phyloP scores from a whole-genome alignment of 2,797 vertebrate genomes.

The Streptopelia turtur region DNA sequence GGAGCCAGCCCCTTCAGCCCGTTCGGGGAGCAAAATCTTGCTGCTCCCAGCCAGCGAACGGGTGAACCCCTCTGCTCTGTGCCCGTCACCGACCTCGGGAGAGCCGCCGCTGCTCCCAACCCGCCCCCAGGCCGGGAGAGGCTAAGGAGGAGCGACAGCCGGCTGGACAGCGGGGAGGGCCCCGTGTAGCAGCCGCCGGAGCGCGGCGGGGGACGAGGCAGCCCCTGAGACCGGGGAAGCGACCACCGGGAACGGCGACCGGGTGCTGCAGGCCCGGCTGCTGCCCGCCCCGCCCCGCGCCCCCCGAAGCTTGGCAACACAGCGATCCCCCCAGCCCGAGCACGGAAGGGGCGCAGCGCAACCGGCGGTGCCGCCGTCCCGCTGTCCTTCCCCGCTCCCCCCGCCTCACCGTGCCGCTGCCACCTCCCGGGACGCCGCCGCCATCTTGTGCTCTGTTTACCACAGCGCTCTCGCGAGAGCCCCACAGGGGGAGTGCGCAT shows the following conservation, averaged over 20 bases:
- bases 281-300: neutral
- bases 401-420: neutral
- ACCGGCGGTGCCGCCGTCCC: rapidly evolving
- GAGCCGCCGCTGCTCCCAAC: neutral
- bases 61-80: too few relatives aligned
- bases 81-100: too few relatives aligned
- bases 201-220: neutral
- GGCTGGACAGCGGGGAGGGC: neutral
- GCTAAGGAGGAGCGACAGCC: neutral
- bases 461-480: slow-evolving; percentile 31
- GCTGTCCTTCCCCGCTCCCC: neutral
- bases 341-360: neutral
- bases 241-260: neutral
- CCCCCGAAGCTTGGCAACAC: neutral
- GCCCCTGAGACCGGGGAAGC: neutral
- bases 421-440: neutral
- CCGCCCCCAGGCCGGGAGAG: neutral
- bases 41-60: too few relatives aligned
- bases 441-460: slow-evolving; percentile 58
- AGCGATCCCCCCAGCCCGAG: neutral
- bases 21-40: too few relatives aligned
- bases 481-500: rapidly evolving
- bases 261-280: neutral
- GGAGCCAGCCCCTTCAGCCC: neutral
- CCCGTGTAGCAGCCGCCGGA: neutral